Base-by-base conservation (phyloP, 1,140 invertebrate species). In the Pachyrhynchus sulphureomaculatus region DNA sequence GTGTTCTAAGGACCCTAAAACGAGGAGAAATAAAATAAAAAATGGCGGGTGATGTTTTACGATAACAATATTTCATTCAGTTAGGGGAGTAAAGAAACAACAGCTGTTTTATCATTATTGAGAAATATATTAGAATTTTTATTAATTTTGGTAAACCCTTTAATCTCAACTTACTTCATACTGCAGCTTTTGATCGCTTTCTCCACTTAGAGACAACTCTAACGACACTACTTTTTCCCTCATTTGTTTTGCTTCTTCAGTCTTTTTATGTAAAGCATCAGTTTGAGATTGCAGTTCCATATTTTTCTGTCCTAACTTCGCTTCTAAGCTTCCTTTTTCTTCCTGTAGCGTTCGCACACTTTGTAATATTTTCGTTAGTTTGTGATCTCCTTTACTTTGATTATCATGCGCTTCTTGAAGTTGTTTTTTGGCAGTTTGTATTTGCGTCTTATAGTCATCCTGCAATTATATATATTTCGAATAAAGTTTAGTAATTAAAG, bases 261-360 rank as follows among this genome's bases (percentile, higher is more conserved):
- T 84, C 75, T 92, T 92, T 36, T 89, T 84, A 67, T 90, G 85
- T 13, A 93, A 79, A 8, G 87, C 86, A 69, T 93, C 90, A 58
- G 82, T 78, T 82, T 88, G 72, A 34, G 82, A 78, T 60, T 79
- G 83, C 48, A 90, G 77, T 34, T 88, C 81, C 0, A 86, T 83
- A 39, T 87, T 83, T 71, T 87, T 91, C 76, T 92, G 89, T 2
- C 82, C 83, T 0, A 90, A 71, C 58, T 86, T 84, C 0, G 84
- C 79, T 71, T 91, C 89, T 26, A 92, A 66, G 24, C 82, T 80
- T 34, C 83, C 81, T 70, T 89, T 91, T 69, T 92, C 90, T 62
- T 93, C 90, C 66, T 91, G 87, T 1, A 90, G 67, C 33, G 76
- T 77, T 39, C 88, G 77, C 10, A 92, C 63, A 68, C 81, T 86